These are phyloP conservation scores for Tetrao urogallus DNA, from an alignment of 2,113 vertebrate genomes.

Conservation along the genomic window DNA sequence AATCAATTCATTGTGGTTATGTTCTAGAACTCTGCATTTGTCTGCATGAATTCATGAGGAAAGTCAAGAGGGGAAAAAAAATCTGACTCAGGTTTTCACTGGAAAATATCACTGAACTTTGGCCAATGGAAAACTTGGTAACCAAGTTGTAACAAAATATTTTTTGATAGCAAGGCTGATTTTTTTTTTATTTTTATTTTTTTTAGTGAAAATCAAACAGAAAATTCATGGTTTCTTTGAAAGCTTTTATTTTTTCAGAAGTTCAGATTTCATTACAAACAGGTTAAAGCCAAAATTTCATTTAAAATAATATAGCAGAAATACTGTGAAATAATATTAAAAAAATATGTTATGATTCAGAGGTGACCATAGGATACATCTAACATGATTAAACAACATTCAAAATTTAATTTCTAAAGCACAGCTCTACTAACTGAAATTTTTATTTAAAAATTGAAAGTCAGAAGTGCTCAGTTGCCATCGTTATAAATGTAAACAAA, in stretches of 20 bases:
- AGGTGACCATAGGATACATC: neutral
- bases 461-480: neutral
- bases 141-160: neutral
- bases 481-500: neutral
- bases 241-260: neutral
- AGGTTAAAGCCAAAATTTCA: neutral
- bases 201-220: neutral
- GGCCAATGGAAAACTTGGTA: neutral
- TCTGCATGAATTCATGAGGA: neutral
- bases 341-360: neutral
- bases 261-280: neutral
- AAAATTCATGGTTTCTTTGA: neutral
- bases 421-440: neutral
- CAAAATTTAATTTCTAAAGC: neutral
- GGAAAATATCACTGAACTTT: neutral
- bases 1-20: neutral
- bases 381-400: neutral
- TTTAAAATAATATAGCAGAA: neutral
- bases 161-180: neutral
- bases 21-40: neutral
- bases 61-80: neutral
- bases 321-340: fast-evolving
- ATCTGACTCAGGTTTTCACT: neutral
- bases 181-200: neutral
- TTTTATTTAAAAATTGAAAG: neutral